Base-by-base conservation (phyloP, 2,888 invertebrate genomes). In the Drosophila gaucha region DNA sequence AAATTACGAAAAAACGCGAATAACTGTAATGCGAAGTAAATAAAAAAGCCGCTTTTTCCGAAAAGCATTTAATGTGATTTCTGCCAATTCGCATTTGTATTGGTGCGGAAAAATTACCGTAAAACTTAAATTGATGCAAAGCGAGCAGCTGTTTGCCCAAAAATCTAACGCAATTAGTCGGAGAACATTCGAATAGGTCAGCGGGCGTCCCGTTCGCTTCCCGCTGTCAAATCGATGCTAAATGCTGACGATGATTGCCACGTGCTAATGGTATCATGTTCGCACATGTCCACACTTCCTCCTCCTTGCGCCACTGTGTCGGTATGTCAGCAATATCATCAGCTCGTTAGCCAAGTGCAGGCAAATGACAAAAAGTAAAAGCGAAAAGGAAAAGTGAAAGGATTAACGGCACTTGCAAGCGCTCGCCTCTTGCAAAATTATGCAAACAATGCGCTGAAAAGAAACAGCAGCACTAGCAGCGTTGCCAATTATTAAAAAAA, bases 111-210 rank as follows among this genome's bases (percentile, higher is more conserved):
- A 38, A 66, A 24, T 52, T 26, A 39, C 50, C 31, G 54, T 28
- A 49, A 56, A 60, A 8, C 44, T 14, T 30, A 44, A 65, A 31
- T 66, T 67, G 54, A 39, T 50, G 68, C 57, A 52, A 38, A 35
- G 68, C 65, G 44, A 68, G 60, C 78, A 75, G 78, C 74, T 74
- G 73, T 67, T 73, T 56, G 41, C 16, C 20, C 26, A 41, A 44
- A 55, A 24, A 49, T 31, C 47, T 55, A 52, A 52, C 47, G 64
- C 44, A 52, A 65, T 51, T 68, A 56, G 36, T 28, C 41, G 20
- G 28, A 18, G 18, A 18, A 50, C 58, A 59, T 38, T 33, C 14
- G 18, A 22, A 30, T 14, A 9, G 35, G 47, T 24, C 35, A 49
- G 49, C 49, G 28, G 44, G 44, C 30, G 20, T 31, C 4, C 14